These are phyloP conservation scores for Microplitis manilae DNA, from an alignment of 2,888 invertebrate species.

Conservation along the genomic window DNA sequence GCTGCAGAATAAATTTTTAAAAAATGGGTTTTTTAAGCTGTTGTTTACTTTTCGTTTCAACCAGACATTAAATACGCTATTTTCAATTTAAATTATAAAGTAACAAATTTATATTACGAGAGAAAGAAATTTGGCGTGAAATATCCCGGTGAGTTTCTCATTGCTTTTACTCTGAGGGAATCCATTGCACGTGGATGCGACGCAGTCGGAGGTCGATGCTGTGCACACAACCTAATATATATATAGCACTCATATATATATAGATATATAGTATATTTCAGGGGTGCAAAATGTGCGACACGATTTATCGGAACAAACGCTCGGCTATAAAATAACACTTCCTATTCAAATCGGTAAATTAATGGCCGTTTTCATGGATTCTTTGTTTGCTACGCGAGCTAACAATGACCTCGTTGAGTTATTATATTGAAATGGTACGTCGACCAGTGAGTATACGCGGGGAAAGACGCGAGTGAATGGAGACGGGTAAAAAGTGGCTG, in stretches of 20 bases:
- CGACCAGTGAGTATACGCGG: slow-evolving; percentile 18
- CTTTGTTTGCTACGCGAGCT: slow-evolving; percentile 59
- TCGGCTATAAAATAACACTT: slow-evolving; percentile 69
- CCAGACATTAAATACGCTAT: background rate
- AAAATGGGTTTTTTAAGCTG: too few relatives aligned
- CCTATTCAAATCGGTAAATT: slow-evolving; percentile 67
- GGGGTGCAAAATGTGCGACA: slow-evolving; percentile 41
- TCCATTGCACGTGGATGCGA: slow-evolving; percentile 6
- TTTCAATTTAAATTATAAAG: background rate
- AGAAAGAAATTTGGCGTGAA: slow-evolving; percentile 12
- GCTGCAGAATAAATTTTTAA: too few relatives aligned
- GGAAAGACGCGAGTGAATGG: slow-evolving; percentile 33
- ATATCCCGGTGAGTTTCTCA: slow-evolving; percentile 7
- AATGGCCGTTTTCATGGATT: slow-evolving; percentile 66
- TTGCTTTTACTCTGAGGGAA: background rate
- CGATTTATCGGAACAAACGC: slow-evolving; percentile 64
- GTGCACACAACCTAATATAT: slow-evolving; percentile 11
- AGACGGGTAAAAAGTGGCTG: slow-evolving; percentile 31
- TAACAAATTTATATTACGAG: background rate
- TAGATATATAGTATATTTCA: slow-evolving; percentile 46
- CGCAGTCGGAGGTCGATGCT: slow-evolving; percentile 2
- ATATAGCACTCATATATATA: slow-evolving; percentile 22
- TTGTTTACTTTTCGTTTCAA: background rate
- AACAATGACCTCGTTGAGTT: slow-evolving; percentile 62
- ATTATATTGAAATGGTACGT: slow-evolving; percentile 60